These are phyloP conservation scores for Nematostella vectensis DNA, from an alignment of 92 coral and sea anemone species.

Conservation along the genomic window DNA sequence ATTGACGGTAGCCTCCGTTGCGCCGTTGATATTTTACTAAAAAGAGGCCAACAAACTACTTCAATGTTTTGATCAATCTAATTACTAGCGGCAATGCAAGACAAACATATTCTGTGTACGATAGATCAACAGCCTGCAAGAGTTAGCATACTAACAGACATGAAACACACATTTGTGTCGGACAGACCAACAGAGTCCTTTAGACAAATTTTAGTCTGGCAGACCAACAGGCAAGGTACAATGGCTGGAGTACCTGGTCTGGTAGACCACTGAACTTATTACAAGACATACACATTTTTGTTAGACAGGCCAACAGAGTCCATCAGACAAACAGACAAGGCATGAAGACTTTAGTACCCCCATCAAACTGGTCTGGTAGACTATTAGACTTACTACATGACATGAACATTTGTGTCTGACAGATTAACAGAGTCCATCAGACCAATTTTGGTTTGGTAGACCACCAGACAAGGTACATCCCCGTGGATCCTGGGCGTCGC, in stretches of 20 bases:
- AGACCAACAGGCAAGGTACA: constrained; percentile 12
- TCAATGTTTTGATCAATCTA: no score
- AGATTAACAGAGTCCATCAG: not conserved
- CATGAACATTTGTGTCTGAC: no score
- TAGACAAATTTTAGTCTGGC: constrained; percentile 3
- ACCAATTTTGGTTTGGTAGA: not conserved
- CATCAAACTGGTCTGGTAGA: not conserved
- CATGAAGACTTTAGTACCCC: not conserved
- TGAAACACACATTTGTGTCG: not conserved
- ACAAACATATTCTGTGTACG: not conserved
- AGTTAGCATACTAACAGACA: no score
- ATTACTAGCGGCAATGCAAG: no score
- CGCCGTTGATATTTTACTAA: no score
- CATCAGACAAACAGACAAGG: not conserved
- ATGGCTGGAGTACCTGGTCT: no score
- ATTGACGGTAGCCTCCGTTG: no score
- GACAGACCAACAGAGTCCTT: not conserved
- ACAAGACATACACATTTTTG: not conserved
- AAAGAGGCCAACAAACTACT: no score
- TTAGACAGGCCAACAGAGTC: not conserved
- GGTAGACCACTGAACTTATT: not conserved
- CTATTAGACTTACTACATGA: not conserved
- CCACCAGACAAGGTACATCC: not conserved
- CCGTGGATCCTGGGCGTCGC: no score
- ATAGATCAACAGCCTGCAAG: not conserved